These are phyloP conservation scores for Notoglanidium macrostoma DNA, from an alignment of 2,797 vertebrate genomes.

Conservation along the genomic window DNA sequence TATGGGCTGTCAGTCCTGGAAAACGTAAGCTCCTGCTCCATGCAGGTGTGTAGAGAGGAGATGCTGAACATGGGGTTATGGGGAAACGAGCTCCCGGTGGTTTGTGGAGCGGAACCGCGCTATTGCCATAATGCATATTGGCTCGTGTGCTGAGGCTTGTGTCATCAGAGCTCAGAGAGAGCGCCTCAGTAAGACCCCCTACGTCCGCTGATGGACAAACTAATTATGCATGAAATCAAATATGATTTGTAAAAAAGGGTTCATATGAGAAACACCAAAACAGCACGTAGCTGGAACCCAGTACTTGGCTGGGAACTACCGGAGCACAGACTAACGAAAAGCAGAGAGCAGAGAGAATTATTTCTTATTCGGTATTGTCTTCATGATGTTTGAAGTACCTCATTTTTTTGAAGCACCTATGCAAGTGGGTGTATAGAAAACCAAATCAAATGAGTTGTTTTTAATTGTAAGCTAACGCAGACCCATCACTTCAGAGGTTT, in stretches of 20 bases:
- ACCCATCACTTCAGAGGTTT: conserved; percentile 60
- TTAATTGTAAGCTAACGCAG: conserved; percentile 54
- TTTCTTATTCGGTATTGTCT: conserved; percentile 1
- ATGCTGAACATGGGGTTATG: conserved; percentile 27
- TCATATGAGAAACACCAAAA: conserved; percentile 57
- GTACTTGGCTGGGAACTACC: not conserved
- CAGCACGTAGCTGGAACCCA: conserved; percentile 5
- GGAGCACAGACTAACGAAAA: not conserved
- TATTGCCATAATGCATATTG: conserved; percentile 64
- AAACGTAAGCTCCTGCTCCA: conserved; percentile 20
- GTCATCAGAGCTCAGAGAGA: conserved; percentile 53
- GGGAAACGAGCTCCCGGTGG: conserved; percentile 48
- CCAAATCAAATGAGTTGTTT: conserved; percentile 65
- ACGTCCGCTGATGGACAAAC: conserved; percentile 69
- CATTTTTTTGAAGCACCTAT: conserved; percentile 30
- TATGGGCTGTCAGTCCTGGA: conserved; percentile 58
- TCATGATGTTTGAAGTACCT: conserved; percentile 12
- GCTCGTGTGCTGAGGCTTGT: conserved; percentile 54
- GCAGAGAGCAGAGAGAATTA: not conserved
- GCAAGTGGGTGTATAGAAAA: conserved; percentile 49
- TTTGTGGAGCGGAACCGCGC: conserved; percentile 52
- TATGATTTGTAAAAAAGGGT: conserved; percentile 71
- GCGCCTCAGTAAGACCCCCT: conserved; percentile 57
- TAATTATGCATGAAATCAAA: conserved; percentile 82
- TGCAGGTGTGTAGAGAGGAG: conserved; percentile 28